Evolutionary conservation across 2,888 invertebrate genomes (phyloP), one percentile per base, ranked within the genome.

Genomic region (Tetrapedia diversipes): DNA sequence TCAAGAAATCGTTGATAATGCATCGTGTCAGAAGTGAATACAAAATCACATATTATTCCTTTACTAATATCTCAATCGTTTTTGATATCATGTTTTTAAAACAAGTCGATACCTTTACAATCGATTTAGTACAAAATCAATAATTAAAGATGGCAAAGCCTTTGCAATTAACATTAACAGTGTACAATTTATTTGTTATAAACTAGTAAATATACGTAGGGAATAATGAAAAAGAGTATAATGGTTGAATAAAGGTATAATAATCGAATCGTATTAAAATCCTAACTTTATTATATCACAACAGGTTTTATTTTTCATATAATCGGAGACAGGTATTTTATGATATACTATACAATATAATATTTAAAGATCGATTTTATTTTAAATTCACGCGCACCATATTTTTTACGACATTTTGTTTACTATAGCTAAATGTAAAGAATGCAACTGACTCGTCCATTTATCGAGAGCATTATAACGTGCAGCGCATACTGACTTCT

Each of bases 381-480:
- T 80, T 75, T 39, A 63, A 54, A 59, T 63, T 63, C 71, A 61
- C 63, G 8, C 51, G 63, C 61, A 61, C 32, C 53, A 53, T 57
- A 43, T 29, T 64, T 32, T 71, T 93, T 93, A 97, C 85, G 96
- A 96, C 96, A 99, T 98, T 95, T 98, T 98, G 93, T 97, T 97
- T 88, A 97, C 95, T 88, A 99, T 96, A 68, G 98, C 97, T 88
- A 95, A 94, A 92, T 99, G 98, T 87, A 99, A 94, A 56, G 96
- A 95, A 84, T 95, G 94, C 81, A 99, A 94, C 93, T 98, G 98
- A 91, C 95, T 95, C 76, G 98, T 98, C 98, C 98, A 99, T 93
- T 97, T 97, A 92, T 99, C 98, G 89, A 99, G 94, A 56, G 98
- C 98, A 88, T 94, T 94, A 93, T 98, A 98, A 75, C 98, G 95